These are phyloP conservation scores for Ammospiza caudacuta DNA, from an alignment of 2,113 vertebrate genomes.

Conservation along the genomic window DNA sequence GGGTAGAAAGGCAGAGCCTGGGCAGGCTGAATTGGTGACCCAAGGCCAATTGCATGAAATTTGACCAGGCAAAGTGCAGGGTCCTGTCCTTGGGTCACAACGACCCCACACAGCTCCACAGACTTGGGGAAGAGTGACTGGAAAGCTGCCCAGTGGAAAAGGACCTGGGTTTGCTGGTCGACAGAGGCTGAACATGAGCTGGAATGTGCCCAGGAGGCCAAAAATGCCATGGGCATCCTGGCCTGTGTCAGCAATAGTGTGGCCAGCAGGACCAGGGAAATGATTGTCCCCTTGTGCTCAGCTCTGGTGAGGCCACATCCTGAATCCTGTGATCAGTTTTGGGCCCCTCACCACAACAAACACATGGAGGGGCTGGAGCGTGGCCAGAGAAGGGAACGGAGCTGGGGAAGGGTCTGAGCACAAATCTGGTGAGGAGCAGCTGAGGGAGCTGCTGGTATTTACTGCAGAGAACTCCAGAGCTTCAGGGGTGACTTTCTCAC, in stretches of 20 bases:
- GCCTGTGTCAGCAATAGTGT: not conserved
- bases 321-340: not conserved
- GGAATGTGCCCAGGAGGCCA: not conserved
- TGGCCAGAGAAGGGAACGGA: fast-evolving
- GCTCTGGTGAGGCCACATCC: not conserved
- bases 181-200: not conserved
- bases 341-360: not conserved
- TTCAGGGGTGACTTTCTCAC: fast-evolving
- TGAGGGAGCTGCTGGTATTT: not conserved
- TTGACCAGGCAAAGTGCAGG: not conserved
- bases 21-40: not conserved
- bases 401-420: not conserved
- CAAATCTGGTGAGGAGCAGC: not conserved
- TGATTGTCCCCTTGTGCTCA: not conserved
- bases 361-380: fast-evolving
- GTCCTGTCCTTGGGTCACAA: not conserved
- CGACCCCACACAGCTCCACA: not conserved
- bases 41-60: fast-evolving
- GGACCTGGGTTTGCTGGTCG: fast-evolving
- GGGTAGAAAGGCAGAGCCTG: not conserved
- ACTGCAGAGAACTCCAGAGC: not conserved
- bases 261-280: not conserved
- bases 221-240: not conserved
- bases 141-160: not conserved
- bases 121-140: not conserved